Base-by-base conservation (phyloP, 1,140 invertebrate genomes). In the Physella acuta region DNA sequence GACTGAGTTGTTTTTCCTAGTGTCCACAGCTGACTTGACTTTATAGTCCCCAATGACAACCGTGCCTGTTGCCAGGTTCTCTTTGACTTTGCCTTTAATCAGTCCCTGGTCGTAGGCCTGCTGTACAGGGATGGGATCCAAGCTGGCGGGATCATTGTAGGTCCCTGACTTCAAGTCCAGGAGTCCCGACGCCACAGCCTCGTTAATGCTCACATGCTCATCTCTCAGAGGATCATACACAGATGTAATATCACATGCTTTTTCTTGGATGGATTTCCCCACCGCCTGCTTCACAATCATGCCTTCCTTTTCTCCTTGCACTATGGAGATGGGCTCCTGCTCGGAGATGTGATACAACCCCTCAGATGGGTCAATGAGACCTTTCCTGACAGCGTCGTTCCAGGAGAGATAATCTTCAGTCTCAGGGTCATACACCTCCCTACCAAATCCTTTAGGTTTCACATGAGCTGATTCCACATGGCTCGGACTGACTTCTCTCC, bases 191-290 rank as follows among this genome's bases (percentile, higher is more conserved):
- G 90, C 87, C 61, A 94, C 82, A 60, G 95, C 92, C 81, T 93
- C 85, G 60, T 88, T 88, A 0, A 96, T 75, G 0, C 90, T 89
- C 20, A 94, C 85, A 71, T 89, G 87, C 68, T 91, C 88, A 3
- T 93, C 93, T 53, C 90, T 91, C 78, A 91, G 87, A 26, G 92
- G 91, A 86, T 97, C 93, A n/a, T 90, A 84, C 56, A 97, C 91
- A 61, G 88, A 88, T 75, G 93, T 39, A 92, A 87, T 72, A 90
- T 89, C 68, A 87, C 74, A 90, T 87, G 73, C 90, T 87, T 53
- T 94, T 93, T 65, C 94, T 89, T 89, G 87, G 36, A 94, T 76
- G 79, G 90, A 91, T 82, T 93, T 90, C 53, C 89, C 78, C n/a
- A 67, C 36, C 3, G 53, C 28, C 39, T 66, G 60, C 16, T 63